Conservation (phyloP, 2,113 vertebrate genomes). For the Chelonoidis abingdonii region DNA sequence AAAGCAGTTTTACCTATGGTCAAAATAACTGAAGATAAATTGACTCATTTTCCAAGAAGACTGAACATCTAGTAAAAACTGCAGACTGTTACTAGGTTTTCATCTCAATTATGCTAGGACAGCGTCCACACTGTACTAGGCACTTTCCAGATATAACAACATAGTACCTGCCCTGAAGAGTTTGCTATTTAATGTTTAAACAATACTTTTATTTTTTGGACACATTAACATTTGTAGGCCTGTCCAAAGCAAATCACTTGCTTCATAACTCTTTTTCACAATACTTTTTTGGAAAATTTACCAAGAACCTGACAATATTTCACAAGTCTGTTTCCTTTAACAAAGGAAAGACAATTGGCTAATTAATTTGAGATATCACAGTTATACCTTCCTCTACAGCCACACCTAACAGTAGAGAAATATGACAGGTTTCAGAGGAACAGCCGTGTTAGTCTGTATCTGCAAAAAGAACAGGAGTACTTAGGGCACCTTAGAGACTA, state of each 20-base stretch:
- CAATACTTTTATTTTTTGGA: not conserved
- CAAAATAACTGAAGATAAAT: not conserved
- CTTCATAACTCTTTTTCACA: not conserved
- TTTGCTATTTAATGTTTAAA: not conserved
- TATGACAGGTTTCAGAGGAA: too few species aligned
- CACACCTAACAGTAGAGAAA: not conserved
- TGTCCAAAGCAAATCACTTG: not conserved
- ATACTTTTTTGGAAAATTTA: not conserved
- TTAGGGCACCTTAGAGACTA: too few species aligned
- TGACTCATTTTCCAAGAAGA: not conserved
- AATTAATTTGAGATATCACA: not conserved
- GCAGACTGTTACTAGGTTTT: not conserved
- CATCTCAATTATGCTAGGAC: not conserved
- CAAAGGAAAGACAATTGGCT: not conserved
- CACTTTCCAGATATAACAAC: not conserved
- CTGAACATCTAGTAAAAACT: not conserved
- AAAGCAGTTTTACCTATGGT: not conserved
- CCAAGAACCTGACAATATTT: not conserved
- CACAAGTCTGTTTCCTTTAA: conserved; percentile 24
- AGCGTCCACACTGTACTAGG: not conserved
- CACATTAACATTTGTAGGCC: not conserved
- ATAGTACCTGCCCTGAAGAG: not conserved
- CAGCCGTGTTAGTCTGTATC: too few species aligned
- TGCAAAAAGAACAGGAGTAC: too few species aligned
- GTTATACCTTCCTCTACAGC: not conserved